Base-by-base conservation (phyloP, 92 coral and sea anemone species). In the Micromussa lordhowensis region DNA sequence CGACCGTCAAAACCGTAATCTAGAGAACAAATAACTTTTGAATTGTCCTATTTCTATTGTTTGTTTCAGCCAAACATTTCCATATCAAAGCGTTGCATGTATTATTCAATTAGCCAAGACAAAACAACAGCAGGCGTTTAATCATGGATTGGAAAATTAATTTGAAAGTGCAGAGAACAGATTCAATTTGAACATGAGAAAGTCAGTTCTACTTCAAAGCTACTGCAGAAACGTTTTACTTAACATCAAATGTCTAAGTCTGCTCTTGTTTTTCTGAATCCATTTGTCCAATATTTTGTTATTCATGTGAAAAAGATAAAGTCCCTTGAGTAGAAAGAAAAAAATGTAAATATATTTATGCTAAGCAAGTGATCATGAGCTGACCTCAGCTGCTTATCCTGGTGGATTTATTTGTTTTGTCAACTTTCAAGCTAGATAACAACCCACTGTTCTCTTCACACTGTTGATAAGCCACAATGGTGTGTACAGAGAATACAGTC, bases 41-140 rank as follows among this genome's bases (percentile, higher is more conserved):
- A 21, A 70, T 70, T 70, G 68, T 71, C 35, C 69, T 22, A 21
- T 54, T 68, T 40, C 14, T 19, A 71, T 71, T 83, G 68, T 71
- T 83, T 53, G 51, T 32, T 70, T 17, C 49, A n/a, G 68, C 32
- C 68, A 70, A 53, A 71, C 48, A 83, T 71, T 83, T 70, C 53
- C 87, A 83, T 83, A 71, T 31, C 29, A 83, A 83, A 70, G 79
- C 30, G 36, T 71, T 83, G 17, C 5, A 26, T 66, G 75, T 63
- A 81, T 66, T 26, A 81, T 81, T 13, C 75, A 72, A 81, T 81
- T 82, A 71, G 40, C 77, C 4, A 61, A 24, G 19, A 82, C 77
- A 82, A 82, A 68, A 7, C 15, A 6, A 30, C 77, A 68, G 48
- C 31, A 28, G 64, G 75, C 59, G 77, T 68, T 82, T 13, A 68